Conservation (phyloP, 1,140 invertebrate genomes). For the Aphaenogaster ashmeadi region DNA sequence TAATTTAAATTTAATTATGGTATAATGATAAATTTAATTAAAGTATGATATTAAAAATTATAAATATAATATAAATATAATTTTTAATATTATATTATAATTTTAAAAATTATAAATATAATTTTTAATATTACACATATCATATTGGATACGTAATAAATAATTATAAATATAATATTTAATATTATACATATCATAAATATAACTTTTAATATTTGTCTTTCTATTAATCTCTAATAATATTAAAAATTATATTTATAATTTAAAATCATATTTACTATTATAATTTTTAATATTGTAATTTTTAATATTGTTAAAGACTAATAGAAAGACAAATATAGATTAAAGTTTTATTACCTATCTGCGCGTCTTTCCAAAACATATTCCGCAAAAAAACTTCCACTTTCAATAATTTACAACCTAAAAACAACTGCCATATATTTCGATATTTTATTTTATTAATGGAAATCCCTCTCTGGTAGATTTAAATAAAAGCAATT, state of each 20-base stretch:
- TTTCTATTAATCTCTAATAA: too few relatives aligned
- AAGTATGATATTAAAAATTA: too few relatives aligned
- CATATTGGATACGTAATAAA: too few relatives aligned
- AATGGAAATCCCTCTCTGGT: background rate
- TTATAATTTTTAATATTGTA: background rate
- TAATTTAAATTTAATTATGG: too few relatives aligned
- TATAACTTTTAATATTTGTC: too few relatives aligned
- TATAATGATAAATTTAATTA: too few relatives aligned
- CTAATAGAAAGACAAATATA: background rate
- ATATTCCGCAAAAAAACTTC: background rate
- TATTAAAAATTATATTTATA: too few relatives aligned
- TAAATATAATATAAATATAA: too few relatives aligned
- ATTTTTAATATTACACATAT: too few relatives aligned
- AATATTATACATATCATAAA: too few relatives aligned
- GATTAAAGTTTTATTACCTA: background rate
- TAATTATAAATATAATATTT: too few relatives aligned
- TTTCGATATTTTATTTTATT: background rate
- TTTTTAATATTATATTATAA: background rate
- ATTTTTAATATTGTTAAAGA: background rate
- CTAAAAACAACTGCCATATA: background rate
- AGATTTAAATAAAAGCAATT: background rate
- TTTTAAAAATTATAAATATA: background rate
- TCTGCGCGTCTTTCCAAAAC: background rate
- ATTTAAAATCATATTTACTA: too few relatives aligned
- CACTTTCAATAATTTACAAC: background rate